phyloP scores from a whole-genome alignment of 2,888 invertebrate species.

The Choristoneura rosaceana region DNA sequence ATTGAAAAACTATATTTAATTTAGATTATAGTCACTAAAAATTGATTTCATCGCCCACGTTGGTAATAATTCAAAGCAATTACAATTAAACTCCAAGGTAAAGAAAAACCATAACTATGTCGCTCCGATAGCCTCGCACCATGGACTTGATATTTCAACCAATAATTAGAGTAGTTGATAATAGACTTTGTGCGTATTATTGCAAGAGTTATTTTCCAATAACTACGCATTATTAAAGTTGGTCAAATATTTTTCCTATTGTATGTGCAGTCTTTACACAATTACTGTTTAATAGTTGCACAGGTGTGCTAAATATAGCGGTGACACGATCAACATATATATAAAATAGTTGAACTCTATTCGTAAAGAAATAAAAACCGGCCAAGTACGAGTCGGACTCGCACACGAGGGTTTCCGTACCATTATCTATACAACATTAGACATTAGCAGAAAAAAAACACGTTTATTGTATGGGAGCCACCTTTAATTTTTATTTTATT shows the following conservation, averaged over 20 bases:
- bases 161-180: neutral
- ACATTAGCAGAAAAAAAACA: too few species aligned
- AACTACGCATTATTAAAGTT: too few species aligned
- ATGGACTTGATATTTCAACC: neutral
- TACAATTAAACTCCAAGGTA: neutral
- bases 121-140: neutral
- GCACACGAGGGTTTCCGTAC: too few species aligned
- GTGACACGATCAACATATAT: slow-evolving; percentile 1
- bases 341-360: neutral
- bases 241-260: too few species aligned
- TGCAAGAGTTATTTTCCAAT: too few species aligned
- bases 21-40: slow-evolving; percentile 6
- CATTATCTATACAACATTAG: too few species aligned
- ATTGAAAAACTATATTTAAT: slow-evolving; percentile 26
- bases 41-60: slow-evolving; percentile 14
- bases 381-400: too few species aligned
- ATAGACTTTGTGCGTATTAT: too few species aligned
- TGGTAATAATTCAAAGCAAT: slow-evolving; percentile 1
- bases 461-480: too few species aligned
- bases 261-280: too few species aligned
- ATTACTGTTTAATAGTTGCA: slow-evolving; percentile 21
- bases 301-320: slow-evolving; percentile 26
- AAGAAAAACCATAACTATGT: neutral
- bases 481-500: too few species aligned
- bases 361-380: neutral